A percentile compares a stretch with the other conserved stretches of the same genome.
phyloP scores from a whole-genome alignment of 1,140 invertebrate genomes.

The Babylonia areolata region DNA sequence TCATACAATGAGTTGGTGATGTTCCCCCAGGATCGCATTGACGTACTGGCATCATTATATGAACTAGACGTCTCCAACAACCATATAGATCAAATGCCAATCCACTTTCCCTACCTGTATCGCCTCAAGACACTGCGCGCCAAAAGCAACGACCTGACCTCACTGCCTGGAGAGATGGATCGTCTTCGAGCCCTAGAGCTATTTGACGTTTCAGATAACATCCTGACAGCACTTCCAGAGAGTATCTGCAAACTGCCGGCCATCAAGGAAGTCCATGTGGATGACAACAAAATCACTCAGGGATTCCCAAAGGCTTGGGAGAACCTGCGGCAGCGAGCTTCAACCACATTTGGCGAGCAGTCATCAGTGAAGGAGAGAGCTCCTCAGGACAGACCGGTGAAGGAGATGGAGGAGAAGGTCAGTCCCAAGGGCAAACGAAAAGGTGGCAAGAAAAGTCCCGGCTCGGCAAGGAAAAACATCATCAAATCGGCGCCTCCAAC shows the following conservation, averaged over 20 bases:
- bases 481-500: conserved; percentile 36
- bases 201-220: conserved; percentile 70
- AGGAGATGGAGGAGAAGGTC: conserved; percentile 50
- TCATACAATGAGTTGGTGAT: conserved; percentile 69
- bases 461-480: conserved; percentile 4
- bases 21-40: conserved; percentile 71
- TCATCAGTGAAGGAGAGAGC: conserved; percentile 60
- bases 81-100: conserved; percentile 70
- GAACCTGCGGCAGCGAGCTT: conserved; percentile 58
- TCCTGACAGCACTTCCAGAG: conserved; percentile 70
- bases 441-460: conserved; percentile 40
- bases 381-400: conserved; percentile 56
- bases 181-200: conserved; percentile 62
- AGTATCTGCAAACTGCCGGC: conserved; percentile 69
- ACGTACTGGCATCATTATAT: conserved; percentile 68
- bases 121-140: conserved; percentile 56
- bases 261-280: conserved; percentile 66
- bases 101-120: conserved; percentile 73
- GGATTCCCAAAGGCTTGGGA: conserved; percentile 69
- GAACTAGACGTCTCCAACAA: conserved; percentile 69
- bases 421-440: conserved; percentile 58
- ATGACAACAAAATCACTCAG: conserved; percentile 66
- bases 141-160: conserved; percentile 61
- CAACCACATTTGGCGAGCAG: conserved; percentile 55
- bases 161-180: conserved; percentile 66